Percentiles rank a stretch among this genome's conserved stretches.
These are phyloP conservation scores for Scomberomorus guttatus DNA, from an alignment of 2,797 vertebrate species.

Conservation along the genomic window DNA sequence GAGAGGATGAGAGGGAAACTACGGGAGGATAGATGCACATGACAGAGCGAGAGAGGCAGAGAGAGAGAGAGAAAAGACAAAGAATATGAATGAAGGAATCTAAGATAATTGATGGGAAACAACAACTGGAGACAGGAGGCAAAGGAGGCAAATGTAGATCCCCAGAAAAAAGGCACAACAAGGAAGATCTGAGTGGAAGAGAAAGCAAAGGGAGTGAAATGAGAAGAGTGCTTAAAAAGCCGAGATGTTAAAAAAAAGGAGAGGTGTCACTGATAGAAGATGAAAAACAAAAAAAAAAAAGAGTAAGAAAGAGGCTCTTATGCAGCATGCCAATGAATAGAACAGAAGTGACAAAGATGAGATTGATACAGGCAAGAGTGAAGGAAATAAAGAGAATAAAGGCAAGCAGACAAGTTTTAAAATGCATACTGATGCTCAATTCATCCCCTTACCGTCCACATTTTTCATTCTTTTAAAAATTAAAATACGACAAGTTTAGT, in stretches of 20 bases:
- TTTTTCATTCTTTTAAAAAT: neutral
- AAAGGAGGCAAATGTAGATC: slow-evolving; percentile 15
- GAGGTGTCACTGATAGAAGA: slow-evolving; percentile 30
- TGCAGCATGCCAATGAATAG: slow-evolving; percentile 38
- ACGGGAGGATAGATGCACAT: neutral
- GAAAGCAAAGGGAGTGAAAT: neutral
- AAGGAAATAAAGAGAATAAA: neutral
- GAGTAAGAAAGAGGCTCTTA: slow-evolving; percentile 3
- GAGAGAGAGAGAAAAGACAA: no score
- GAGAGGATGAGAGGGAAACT: slow-evolving; percentile 10
- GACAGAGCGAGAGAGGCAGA: neutral
- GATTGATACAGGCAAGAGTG: neutral
- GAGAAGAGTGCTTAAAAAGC: slow-evolving; percentile 26
- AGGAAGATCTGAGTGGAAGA: slow-evolving; percentile 4
- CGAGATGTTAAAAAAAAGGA: slow-evolving; percentile 5
- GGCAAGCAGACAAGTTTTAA: neutral
- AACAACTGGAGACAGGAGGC: slow-evolving; percentile 40
- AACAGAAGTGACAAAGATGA: slow-evolving; percentile 34
- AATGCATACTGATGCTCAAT: slow-evolving; percentile 4
- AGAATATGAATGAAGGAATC: slow-evolving; percentile 34
- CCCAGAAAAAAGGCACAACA: slow-evolving; percentile 10
- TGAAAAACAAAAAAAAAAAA: slow-evolving; percentile 13
- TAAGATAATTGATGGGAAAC: slow-evolving; percentile 56
- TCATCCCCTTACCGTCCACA: slow-evolving; percentile 3
- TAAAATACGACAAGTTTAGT: neutral